These are phyloP conservation scores for Diplodus sargus DNA, from an alignment of 2,797 vertebrate genomes.

Conservation along the genomic window DNA sequence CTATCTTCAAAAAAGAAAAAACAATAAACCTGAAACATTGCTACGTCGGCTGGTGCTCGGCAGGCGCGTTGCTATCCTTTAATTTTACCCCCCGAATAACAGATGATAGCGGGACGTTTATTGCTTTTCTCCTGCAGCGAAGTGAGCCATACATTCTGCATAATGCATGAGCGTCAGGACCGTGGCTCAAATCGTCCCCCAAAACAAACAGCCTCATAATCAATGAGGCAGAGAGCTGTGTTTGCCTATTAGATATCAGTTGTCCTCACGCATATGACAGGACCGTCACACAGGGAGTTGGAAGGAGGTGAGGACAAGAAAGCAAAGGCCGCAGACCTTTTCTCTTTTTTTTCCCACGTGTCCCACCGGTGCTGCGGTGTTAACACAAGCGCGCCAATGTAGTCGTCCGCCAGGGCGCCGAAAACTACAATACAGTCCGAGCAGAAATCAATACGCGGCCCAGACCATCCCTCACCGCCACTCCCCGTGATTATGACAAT, in stretches of 20 bases:
- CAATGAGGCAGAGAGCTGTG: constrained; percentile 27
- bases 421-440: constrained; percentile 47
- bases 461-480: constrained; percentile 28
- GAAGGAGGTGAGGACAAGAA: constrained; percentile 33
- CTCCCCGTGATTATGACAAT: constrained; percentile 57
- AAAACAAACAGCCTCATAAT: constrained; percentile 63
- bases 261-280: constrained; percentile 12
- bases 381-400: constrained; percentile 47
- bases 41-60: constrained; percentile 10
- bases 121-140: constrained; percentile 51
- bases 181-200: constrained; percentile 42
- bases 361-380: constrained; percentile 38
- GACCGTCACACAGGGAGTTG: constrained; percentile 10
- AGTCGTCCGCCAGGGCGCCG: constrained; percentile 37
- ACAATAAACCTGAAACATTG: constrained; percentile 39
- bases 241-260: constrained; percentile 1
- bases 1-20: constrained; percentile 34
- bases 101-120: constrained; percentile 51
- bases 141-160: constrained; percentile 57
- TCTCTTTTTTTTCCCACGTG: background rate
- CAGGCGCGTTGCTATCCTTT: constrained; percentile 43
- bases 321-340: constrained; percentile 37
- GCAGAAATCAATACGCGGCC: constrained; percentile 63
- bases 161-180: constrained; percentile 56
- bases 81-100: constrained; percentile 52